phyloP scores from a whole-genome alignment of 2,888 invertebrate genomes.

The Coelopa pilipes region DNA sequence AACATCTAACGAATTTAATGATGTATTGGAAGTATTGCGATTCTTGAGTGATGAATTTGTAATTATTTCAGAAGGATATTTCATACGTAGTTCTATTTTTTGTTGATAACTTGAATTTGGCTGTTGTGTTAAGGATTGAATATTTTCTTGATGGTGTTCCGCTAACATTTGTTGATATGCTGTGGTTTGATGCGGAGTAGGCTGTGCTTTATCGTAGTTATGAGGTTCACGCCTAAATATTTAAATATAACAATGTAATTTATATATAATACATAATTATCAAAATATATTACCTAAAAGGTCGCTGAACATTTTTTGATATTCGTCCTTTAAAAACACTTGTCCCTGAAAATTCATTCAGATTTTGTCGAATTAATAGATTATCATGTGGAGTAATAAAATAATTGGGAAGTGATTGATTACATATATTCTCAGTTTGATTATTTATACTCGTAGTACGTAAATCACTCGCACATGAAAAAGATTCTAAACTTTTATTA shows the following conservation, averaged over 20 bases:
- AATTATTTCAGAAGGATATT: constrained; percentile 43
- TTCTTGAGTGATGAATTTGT: not conserved
- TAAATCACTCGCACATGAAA: constrained; percentile 27
- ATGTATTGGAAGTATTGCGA: constrained; percentile 33
- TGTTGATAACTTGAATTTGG: constrained; percentile 46
- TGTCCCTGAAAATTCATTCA: constrained; percentile 52
- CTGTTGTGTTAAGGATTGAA: constrained; percentile 42
- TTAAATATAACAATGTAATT: not conserved
- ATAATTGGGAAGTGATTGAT: constrained; percentile 18
- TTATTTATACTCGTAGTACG: constrained; percentile 16
- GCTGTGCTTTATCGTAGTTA: constrained; percentile 67
- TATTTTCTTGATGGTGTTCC: constrained; percentile 57
- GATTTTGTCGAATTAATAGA: constrained; percentile 27
- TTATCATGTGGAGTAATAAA: constrained; percentile 25
- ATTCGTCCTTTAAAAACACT: constrained; percentile 64
- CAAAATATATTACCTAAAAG: constrained; percentile 49
- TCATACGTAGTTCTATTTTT: constrained; percentile 49
- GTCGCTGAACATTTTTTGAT: constrained; percentile 60
- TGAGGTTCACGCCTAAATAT: constrained; percentile 63
- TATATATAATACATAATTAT: not conserved
- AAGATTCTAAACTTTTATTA: not conserved
- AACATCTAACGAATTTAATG: not conserved
- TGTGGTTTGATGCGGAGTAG: constrained; percentile 67
- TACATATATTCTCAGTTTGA: constrained; percentile 25
- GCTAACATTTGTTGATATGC: constrained; percentile 67